phyloP scores from a whole-genome alignment of 2,888 invertebrate genomes.

The Rapana venosa region DNA sequence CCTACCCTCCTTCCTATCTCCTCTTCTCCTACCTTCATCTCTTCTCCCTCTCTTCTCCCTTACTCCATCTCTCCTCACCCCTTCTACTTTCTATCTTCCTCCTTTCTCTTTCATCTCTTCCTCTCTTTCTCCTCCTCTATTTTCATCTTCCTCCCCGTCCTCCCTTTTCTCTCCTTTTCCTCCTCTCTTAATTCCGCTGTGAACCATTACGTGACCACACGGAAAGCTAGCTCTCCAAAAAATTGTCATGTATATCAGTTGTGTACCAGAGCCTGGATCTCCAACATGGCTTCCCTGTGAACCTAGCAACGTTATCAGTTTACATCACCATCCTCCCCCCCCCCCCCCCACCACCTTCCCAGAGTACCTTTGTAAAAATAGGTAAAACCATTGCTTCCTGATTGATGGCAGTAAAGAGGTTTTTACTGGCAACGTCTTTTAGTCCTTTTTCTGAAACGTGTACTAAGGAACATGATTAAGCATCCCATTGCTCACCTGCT shows the following conservation, averaged over 20 bases:
- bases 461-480: background rate
- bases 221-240: background rate
- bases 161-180: background rate
- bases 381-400: no score
- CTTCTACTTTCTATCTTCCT: background rate
- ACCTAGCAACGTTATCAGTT: no score
- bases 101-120: background rate
- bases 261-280: background rate
- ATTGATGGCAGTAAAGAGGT: background rate
- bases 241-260: background rate
- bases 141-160: background rate
- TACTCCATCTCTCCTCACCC: no score
- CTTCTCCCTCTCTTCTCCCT: background rate
- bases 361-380: no score
- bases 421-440: background rate
- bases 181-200: no score
- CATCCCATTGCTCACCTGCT: background rate
- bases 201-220: no score
- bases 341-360: no score
- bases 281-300: no score
- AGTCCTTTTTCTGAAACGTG: background rate
- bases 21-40: background rate
- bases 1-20: background rate
- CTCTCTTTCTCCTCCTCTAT: background rate
- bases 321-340: no score